Evolutionary conservation across 2,113 vertebrate species (phyloP).

Genomic region (Caranx ignobilis): DNA sequence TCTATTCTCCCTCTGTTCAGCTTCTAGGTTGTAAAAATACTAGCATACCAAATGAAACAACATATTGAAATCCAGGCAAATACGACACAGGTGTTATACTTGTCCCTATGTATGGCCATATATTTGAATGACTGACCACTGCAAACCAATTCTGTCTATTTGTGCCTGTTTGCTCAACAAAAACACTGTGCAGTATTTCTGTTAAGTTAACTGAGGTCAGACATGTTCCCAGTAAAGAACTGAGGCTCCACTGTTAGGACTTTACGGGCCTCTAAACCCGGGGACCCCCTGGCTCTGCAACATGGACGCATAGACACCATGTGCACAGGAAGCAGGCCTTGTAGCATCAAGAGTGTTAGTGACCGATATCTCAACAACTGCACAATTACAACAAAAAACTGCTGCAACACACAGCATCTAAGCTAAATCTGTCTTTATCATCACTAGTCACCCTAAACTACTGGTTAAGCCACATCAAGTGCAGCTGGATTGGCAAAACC

Average conservation of each 20-base stretch:
- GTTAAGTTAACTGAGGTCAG: slow-evolving; percentile 62
- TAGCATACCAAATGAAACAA: slow-evolving; percentile 14
- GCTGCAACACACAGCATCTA: neutral
- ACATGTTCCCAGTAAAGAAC: slow-evolving; percentile 50
- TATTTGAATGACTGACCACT: neutral
- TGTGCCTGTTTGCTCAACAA: slow-evolving; percentile 61
- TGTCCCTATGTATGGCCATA: neutral
- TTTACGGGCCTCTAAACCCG: slow-evolving; percentile 36
- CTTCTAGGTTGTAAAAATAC: slow-evolving; percentile 2
- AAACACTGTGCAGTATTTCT: slow-evolving; percentile 59
- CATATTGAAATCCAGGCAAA: slow-evolving; percentile 33
- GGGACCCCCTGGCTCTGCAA: neutral
- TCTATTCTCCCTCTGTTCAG: slow-evolving; percentile 12
- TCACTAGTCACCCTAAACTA: neutral
- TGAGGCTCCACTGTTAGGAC: slow-evolving; percentile 51
- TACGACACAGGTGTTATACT: neutral
- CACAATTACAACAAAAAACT: neutral
- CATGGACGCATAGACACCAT: neutral
- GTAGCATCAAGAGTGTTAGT: neutral
- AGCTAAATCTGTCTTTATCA: neutral
- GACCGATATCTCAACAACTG: neutral
- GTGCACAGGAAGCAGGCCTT: neutral
- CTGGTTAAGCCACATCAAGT: neutral
- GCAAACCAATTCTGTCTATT: slow-evolving; percentile 42
- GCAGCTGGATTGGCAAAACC: neutral